phyloP scores from a whole-genome alignment of 2,113 vertebrate species.

The Haemorhous mexicanus region DNA sequence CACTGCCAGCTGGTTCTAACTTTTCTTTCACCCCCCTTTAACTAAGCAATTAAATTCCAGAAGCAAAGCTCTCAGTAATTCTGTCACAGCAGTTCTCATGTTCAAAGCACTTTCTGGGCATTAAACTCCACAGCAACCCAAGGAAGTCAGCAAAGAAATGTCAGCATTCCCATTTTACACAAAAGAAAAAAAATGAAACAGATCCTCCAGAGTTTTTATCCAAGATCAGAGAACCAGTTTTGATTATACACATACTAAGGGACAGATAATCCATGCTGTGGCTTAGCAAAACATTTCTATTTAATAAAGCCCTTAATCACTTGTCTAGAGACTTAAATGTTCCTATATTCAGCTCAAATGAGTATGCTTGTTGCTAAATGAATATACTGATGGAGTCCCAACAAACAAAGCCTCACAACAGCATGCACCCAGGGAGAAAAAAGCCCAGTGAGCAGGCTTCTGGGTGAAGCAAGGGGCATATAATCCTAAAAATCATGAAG shows the following conservation, averaged over 20 bases:
- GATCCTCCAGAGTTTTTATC: conserved; percentile 10
- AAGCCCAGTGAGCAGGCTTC: background rate
- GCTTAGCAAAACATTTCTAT: conserved; percentile 22
- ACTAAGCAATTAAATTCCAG: conserved; percentile 36
- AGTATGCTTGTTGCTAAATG: background rate
- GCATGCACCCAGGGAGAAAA: background rate
- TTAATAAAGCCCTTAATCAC: conserved; percentile 44
- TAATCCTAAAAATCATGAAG: background rate
- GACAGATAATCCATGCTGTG: background rate
- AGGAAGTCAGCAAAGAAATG: conserved; percentile 24
- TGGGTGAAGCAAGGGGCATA: background rate
- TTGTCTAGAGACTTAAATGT: background rate
- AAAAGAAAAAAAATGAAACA: conserved; percentile 11
- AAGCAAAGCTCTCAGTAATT: conserved; percentile 13
- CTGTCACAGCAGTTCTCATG: conserved; percentile 8
- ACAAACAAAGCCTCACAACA: background rate
- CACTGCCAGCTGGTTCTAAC: conserved; percentile 15
- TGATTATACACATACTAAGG: conserved; percentile 9
- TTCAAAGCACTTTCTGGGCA: conserved; percentile 16
- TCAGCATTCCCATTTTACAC: conserved; percentile 22
- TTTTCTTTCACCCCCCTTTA: background rate
- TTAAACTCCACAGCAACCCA: conserved; percentile 10
- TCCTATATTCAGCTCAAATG: background rate
- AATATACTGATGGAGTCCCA: background rate
- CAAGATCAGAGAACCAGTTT: conserved; percentile 31